phyloP scores from a whole-genome alignment of 92 coral and sea anemone species.

The Porites evermanni region DNA sequence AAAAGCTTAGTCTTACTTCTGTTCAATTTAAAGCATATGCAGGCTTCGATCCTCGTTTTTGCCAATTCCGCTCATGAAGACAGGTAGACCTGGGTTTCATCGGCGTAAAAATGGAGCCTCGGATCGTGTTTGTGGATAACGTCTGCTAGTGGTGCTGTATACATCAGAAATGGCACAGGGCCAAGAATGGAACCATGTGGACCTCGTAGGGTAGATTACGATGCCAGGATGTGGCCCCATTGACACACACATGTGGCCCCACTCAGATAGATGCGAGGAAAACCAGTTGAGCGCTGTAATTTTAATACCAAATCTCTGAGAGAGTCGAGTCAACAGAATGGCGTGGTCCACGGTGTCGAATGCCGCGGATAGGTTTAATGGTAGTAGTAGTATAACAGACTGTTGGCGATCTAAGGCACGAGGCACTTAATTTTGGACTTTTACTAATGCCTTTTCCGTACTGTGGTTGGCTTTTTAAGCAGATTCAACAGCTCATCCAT shows the following conservation, averaged over 20 bases:
- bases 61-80: not conserved
- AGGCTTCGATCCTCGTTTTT: no score
- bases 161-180: not conserved
- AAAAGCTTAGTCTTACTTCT: not conserved
- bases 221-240: not conserved
- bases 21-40: not conserved
- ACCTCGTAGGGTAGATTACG: not conserved
- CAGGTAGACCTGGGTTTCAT: not conserved
- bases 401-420: no score
- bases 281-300: not conserved
- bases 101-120: not conserved
- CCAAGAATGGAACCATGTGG: slow-evolving; percentile 7
- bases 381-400: not conserved
- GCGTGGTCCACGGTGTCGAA: not conserved
- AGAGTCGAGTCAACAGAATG: not conserved
- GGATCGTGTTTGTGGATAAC: not conserved
- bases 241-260: not conserved
- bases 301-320: not conserved
- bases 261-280: not conserved
- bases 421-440: no score
- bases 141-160: not conserved
- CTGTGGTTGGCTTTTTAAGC: no score
- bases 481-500: no score
- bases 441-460: no score
- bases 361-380: not conserved